Percentiles rank a stretch among this genome's conserved stretches.
phyloP scores from a whole-genome alignment of 2,113 vertebrate species.

The Albula goreensis region DNA sequence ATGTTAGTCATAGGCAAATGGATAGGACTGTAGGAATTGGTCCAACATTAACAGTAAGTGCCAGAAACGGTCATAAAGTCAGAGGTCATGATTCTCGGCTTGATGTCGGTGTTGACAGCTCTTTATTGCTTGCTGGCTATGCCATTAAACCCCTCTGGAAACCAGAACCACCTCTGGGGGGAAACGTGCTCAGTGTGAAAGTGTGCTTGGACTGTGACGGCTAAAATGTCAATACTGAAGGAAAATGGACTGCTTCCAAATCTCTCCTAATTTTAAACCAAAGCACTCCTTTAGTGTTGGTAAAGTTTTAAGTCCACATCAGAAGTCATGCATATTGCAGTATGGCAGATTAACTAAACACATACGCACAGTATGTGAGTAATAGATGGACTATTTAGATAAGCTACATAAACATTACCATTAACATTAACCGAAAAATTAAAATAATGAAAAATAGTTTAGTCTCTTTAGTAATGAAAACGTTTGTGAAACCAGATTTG shows the following conservation, averaged over 20 bases:
- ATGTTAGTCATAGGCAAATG: neutral
- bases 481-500: too few species aligned
- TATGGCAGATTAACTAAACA: neutral
- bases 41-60: neutral
- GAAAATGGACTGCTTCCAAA: neutral
- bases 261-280: neutral
- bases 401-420: neutral
- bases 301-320: neutral
- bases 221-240: neutral
- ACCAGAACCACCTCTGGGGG: neutral
- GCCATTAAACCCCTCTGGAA: neutral
- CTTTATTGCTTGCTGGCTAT: neutral
- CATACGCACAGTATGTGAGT: neutral
- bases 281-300: neutral
- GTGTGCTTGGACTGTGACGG: neutral
- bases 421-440: too few species aligned
- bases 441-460: too few species aligned
- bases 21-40: neutral
- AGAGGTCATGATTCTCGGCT: neutral
- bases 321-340: too few species aligned
- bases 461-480: too few species aligned
- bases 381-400: neutral
- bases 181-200: neutral
- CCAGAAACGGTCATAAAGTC: neutral
- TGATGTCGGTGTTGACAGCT: neutral